These are phyloP conservation scores for Pteropus alecto DNA, from an alignment of 2,113 vertebrate genomes.

Conservation along the genomic window DNA sequence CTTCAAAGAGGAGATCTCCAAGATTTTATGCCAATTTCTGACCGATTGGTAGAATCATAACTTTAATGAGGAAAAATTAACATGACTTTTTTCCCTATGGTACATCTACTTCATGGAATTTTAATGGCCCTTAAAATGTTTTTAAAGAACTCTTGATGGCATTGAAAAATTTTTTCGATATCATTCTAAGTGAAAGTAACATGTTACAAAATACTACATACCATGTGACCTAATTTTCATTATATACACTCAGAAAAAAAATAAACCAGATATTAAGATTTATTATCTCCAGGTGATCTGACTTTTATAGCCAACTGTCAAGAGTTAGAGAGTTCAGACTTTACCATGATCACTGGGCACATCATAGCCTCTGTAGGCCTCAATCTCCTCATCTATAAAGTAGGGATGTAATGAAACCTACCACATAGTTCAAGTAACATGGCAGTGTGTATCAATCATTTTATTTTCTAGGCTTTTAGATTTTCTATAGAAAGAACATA, in stretches of 20 bases:
- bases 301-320: background rate
- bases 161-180: background rate
- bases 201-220: background rate
- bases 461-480: background rate
- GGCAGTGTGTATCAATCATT: no score
- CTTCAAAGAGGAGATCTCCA: background rate
- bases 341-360: background rate
- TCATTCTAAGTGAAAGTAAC: background rate
- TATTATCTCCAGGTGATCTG: background rate
- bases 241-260: background rate
- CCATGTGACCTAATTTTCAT: background rate
- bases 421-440: background rate
- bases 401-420: background rate
- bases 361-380: background rate
- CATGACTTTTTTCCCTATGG: background rate
- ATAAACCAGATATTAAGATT: background rate
- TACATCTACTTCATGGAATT: background rate
- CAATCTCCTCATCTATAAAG: background rate
- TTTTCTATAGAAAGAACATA: background rate
- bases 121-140: constrained; percentile 1
- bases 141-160: background rate
- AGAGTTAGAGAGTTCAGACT: background rate
- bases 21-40: background rate
- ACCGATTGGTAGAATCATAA: background rate
- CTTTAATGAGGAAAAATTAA: background rate